Base-by-base conservation (phyloP, 2,113 vertebrate genomes). In the Mesoclemmys tuberculata region DNA sequence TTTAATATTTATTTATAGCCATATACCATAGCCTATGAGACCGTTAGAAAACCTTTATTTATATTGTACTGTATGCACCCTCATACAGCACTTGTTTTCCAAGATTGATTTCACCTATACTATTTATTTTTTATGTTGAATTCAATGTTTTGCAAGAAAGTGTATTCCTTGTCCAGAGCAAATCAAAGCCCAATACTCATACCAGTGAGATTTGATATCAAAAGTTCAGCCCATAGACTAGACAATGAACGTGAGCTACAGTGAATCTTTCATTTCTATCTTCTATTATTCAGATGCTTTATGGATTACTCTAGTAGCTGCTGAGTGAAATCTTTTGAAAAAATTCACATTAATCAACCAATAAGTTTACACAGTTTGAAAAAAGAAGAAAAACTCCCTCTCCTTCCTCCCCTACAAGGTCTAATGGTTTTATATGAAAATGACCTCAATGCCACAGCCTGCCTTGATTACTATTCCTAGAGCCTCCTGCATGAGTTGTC, bases 401-500 rank as follows among this genome's bases (percentile, higher is more conserved):
- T 58, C 80, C 94, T 94, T 92, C 38, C 92, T 93, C 29, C 29
- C 82, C 54, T 86, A 35, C 41, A 31, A 84, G 49, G 41, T 92
- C 41, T 85, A 85, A 61, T 22, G 46, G 58, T 89, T 93, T 27
- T 74, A 27, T 55, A 75, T 31, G 91, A 85, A 92, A 91, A 91
- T 92, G 58, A 87, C 85, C 92, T 97, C 38, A 81, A 2, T 95
- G 94, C 46, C 26, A 41, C 38, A 89, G 10, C 48, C 81, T 92
- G 68, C 58, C 55, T 95, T 91, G 1, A 21, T 93, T 93, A 79
- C 79, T 87, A 87, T 89, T 93, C 91, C 55, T 87, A 85, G 55
- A 91, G 55, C n/a, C 61, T 94, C 95, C 90, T 95, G 90, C 89
- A 58, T 96, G 92, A 93, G 54, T 94, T 96, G 85, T 94, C 68